phyloP scores from a whole-genome alignment of 2,113 vertebrate genomes.

The Brachyhypopomus gauderio region DNA sequence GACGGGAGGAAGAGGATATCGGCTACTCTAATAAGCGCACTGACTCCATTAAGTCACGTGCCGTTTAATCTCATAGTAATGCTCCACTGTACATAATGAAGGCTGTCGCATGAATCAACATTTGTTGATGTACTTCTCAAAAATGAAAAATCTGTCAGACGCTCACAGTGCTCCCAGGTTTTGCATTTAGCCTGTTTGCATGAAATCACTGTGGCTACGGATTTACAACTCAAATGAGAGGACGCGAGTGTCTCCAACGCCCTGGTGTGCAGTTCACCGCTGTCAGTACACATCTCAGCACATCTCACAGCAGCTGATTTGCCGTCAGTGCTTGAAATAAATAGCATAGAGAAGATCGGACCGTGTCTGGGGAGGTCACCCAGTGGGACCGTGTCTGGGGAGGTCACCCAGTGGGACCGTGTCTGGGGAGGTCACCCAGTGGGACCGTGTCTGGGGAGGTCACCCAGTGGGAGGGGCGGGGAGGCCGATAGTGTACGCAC shows the following conservation, averaged over 20 bases:
- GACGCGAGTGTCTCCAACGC: conserved; percentile 6
- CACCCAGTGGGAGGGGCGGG: neutral
- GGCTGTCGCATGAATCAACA: too few relatives aligned
- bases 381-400: neutral
- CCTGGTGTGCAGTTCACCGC: neutral
- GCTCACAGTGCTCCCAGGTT: conserved; percentile 33
- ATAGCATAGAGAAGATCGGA: neutral
- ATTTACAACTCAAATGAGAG: conserved; percentile 72
- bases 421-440: too few relatives aligned
- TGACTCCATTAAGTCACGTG: too few relatives aligned
- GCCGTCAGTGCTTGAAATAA: neutral
- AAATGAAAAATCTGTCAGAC: neutral
- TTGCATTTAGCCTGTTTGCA: conserved; percentile 55
- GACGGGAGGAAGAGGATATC: too few relatives aligned
- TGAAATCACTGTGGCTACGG: conserved; percentile 12
- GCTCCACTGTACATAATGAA: too few relatives aligned
- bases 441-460: neutral
- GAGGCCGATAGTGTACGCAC: conserved; percentile 58
- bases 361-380: neutral
- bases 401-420: too few relatives aligned
- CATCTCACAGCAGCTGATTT: neutral
- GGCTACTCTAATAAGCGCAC: too few relatives aligned
- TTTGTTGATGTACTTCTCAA: neutral
- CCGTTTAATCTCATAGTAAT: too few relatives aligned
- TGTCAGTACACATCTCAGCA: neutral